phyloP scores from a whole-genome alignment of 2,888 invertebrate species.

The Pimpla rufipes region DNA sequence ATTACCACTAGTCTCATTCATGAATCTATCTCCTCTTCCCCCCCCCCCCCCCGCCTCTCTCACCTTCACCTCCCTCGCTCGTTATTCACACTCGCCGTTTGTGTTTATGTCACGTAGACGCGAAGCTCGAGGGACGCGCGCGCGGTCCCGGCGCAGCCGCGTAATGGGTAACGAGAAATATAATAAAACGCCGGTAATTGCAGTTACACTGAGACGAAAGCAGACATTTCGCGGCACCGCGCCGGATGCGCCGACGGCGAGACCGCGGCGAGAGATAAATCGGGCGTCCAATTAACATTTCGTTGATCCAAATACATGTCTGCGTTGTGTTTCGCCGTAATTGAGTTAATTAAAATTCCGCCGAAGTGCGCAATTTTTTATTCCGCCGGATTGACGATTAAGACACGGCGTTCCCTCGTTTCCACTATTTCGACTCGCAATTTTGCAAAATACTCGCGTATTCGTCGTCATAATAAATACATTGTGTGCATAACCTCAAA shows the following conservation, averaged over 20 bases:
- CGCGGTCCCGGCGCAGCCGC: too few species aligned
- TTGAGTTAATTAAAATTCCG: neutral
- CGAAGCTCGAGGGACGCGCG: neutral
- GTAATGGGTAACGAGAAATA: neutral
- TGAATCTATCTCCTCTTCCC: neutral
- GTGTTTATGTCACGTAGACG: neutral
- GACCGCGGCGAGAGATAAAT: neutral
- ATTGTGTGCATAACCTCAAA: too few species aligned
- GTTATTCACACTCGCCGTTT: conserved; percentile 21
- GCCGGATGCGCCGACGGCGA: neutral
- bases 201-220: conserved; percentile 3
- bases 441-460: too few species aligned
- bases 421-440: too few species aligned
- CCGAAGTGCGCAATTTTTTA: neutral
- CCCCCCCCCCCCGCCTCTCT: neutral
- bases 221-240: neutral
- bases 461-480: too few species aligned
- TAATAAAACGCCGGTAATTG: conserved; percentile 4
- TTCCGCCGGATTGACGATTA: too few species aligned
- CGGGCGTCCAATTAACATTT: conserved; percentile 21
- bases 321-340: neutral
- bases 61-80: too few species aligned
- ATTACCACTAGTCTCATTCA: conserved; percentile 33
- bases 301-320: neutral
- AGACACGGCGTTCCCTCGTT: too few species aligned